phyloP scores from a whole-genome alignment of 2,113 vertebrate species.

The Myanophis thanlyinensis region DNA sequence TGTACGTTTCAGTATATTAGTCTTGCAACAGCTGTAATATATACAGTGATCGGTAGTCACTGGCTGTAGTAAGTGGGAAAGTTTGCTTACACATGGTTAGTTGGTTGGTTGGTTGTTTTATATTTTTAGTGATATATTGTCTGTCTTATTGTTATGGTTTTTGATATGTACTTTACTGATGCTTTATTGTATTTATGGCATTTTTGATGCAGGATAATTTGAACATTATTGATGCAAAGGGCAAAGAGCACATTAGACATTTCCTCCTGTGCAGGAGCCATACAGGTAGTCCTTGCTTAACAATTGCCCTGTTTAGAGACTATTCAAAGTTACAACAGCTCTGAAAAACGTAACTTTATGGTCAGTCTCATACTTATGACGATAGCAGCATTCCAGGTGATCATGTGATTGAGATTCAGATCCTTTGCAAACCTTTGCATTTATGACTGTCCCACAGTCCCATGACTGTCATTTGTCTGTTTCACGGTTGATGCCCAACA shows the following conservation, averaged over 20 bases:
- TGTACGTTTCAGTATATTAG: not conserved
- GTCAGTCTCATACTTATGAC: not conserved
- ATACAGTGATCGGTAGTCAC: not conserved
- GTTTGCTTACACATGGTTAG: not conserved
- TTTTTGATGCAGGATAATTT: not conserved
- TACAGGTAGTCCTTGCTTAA: not conserved
- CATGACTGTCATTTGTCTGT: not conserved
- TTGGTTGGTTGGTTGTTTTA: not conserved
- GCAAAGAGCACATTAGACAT: not conserved
- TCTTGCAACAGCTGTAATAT: not conserved
- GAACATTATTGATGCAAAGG: not conserved
- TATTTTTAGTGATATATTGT: not conserved
- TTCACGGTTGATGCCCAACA: not conserved
- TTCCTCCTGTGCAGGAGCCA: not conserved
- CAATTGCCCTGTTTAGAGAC: not conserved
- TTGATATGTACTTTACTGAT: not conserved
- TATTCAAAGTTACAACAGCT: not conserved
- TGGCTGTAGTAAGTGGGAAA: not conserved
- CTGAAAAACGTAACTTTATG: not conserved
- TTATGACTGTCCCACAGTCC: not conserved
- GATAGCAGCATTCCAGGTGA: too few species aligned
- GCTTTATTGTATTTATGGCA: not conserved
- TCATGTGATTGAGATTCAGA: not conserved
- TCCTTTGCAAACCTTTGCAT: not conserved
- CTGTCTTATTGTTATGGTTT: not conserved